These are phyloP conservation scores for Prionace glauca DNA, from an alignment of 2,797 vertebrate genomes.

Conservation along the genomic window DNA sequence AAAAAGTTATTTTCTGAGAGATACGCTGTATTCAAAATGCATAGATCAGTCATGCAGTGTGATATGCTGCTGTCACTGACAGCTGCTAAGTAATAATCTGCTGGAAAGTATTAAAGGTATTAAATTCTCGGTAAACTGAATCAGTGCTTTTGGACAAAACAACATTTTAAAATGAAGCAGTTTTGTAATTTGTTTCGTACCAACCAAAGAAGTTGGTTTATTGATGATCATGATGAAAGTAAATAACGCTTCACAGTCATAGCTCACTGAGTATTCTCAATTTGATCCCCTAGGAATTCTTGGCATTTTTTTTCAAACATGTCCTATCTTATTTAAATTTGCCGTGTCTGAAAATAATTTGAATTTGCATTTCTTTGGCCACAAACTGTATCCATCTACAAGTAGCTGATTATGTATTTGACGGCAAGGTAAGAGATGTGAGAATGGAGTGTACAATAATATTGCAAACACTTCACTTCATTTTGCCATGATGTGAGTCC, in stretches of 20 bases:
- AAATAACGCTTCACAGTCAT: neutral
- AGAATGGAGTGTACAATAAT: neutral
- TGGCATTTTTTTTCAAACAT: neutral
- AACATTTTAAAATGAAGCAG: neutral
- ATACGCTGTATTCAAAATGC: neutral
- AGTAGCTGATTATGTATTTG: neutral
- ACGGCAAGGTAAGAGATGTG: neutral
- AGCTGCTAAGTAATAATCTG: constrained; percentile 13
- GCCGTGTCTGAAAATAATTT: neutral
- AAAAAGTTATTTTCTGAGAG: neutral
- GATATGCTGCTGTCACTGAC: neutral
- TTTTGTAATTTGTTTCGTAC: neutral
- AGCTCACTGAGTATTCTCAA: neutral
- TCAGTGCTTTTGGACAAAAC: neutral
- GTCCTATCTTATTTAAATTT: neutral
- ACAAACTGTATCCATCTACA: neutral
- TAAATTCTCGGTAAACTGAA: constrained; percentile 17
- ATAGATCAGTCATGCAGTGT: neutral
- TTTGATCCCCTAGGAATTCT: neutral
- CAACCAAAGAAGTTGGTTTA: neutral
- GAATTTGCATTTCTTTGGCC: neutral
- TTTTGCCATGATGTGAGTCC: neutral
- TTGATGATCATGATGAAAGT: neutral
- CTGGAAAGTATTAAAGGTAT: constrained; percentile 19
- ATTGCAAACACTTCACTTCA: neutral